Base-by-base conservation (phyloP, 2,113 vertebrate species). In the Pterophyllum scalare region DNA sequence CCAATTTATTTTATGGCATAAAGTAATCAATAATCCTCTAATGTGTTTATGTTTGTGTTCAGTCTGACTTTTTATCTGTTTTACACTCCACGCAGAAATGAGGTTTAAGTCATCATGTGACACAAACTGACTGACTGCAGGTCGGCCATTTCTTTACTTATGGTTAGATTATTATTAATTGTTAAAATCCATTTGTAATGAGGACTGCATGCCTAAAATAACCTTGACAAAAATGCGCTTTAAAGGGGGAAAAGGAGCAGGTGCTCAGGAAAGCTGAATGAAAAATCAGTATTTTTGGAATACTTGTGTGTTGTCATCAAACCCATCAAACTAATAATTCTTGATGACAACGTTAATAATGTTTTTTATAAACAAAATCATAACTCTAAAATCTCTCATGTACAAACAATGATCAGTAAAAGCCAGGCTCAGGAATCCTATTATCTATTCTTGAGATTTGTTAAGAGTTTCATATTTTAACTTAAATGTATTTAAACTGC, bases 291-390 rank as follows among this genome's bases (percentile, higher is more conserved):
- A 46, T 26, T 11, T 46, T 28, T 67, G 11, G 17, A 11, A 70
- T 19, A 26, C 10, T 28, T 49, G 43, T 70, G 65, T 70, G 43
- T 46, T 46, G 43, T 46, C 46, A 49, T 17, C 46, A 49, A 49
- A 49, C 40, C 15, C 15, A 52, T 70, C 24, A 70, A 70, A 72
- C 43, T n/a, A 72, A 72, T 72, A 72, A 52, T 52, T 72, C 24
- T 2, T 52, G 43, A 70, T 13, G 24, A 1, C 43, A 52, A 52
- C 52, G 17, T 72, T 72, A 52, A 49, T 28, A 70, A 52, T 28
- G 15, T 49, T 67, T 28, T 70, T 49, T 28, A 40, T 70, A 43
- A 70, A 70, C 64, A 49, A 70, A 72, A 70, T 70, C 65, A 70
- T 24, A 70, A 70, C 40, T 19, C 64, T 49, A 70, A 70, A 70